Evolutionary conservation across 1,140 invertebrate genomes (phyloP).

Genomic region (Leptoteleia sp.): DNA sequence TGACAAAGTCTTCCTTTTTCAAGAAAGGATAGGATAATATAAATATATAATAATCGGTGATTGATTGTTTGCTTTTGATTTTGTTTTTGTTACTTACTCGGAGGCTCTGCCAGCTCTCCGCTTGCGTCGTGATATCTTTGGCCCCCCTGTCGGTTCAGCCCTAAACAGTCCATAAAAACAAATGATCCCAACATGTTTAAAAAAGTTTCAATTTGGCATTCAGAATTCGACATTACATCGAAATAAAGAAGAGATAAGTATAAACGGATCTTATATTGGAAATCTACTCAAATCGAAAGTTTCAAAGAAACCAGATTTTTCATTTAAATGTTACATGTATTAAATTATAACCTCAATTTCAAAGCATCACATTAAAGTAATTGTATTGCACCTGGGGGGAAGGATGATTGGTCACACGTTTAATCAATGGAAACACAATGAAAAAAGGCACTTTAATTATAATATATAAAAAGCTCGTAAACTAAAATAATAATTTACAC

Average conservation of each 20-base stretch:
- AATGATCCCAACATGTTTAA: conserved; percentile 75
- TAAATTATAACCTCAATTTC: not conserved
- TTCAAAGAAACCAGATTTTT: conserved; percentile 9
- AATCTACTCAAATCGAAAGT: conserved; percentile 29
- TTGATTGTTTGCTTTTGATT: conserved; percentile 68
- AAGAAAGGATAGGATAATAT: conserved; percentile 67
- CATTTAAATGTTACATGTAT: conserved; percentile 11
- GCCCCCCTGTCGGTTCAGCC: conserved; percentile 81
- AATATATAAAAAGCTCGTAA: conserved; percentile 17
- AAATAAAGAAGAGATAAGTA: conserved; percentile 15
- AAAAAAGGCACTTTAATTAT: conserved; percentile 4
- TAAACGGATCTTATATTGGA: conserved; percentile 19
- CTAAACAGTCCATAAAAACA: conserved; percentile 81
- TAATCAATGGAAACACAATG: conserved; percentile 4
- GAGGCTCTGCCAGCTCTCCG: conserved; percentile 81
- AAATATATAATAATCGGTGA: conserved; percentile 62
- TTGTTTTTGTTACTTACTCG: conserved; percentile 79
- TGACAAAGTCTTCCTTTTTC: conserved; percentile 63
- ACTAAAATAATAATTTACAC: conserved; percentile 15
- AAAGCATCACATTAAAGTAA: not conserved
- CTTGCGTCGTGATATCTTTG: conserved; percentile 81
- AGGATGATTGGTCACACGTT: conserved; percentile 6
- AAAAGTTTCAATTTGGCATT: conserved; percentile 40
- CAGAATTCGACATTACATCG: conserved; percentile 21
- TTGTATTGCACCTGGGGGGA: conserved; percentile 18